Conservation (phyloP, 1,140 invertebrate genomes). For the Mylabris phalerata region DNA sequence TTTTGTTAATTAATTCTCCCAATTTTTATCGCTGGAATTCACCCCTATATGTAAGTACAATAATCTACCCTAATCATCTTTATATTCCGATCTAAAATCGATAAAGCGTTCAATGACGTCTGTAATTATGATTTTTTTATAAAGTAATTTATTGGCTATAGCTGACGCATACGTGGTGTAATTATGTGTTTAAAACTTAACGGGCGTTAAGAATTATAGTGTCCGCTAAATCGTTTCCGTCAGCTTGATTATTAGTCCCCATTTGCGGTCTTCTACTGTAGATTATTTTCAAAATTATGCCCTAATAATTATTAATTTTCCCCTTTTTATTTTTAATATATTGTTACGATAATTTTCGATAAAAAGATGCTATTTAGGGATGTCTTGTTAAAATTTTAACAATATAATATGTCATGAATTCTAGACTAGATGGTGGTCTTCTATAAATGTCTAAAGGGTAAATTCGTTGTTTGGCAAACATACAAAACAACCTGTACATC, state of each 20-base stretch:
- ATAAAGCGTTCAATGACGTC: constrained; percentile 3
- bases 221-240: constrained; percentile 8
- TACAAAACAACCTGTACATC: too few species aligned
- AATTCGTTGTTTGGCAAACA: too few species aligned
- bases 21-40: not conserved
- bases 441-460: too few species aligned
- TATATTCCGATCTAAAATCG: not conserved
- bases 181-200: constrained; percentile 8
- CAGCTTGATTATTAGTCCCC: constrained; percentile 9
- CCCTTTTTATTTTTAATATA: too few species aligned
- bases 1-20: too few species aligned
- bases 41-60: not conserved
- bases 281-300: constrained; percentile 7
- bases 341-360: too few species aligned
- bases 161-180: constrained; percentile 1
- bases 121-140: constrained; percentile 8
- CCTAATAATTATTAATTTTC: not conserved
- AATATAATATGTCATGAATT: too few species aligned
- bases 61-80: constrained; percentile 1
- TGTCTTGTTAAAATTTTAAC: too few species aligned
- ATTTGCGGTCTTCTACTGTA: constrained; percentile 1
- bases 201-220: constrained; percentile 3
- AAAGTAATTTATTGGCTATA: not conserved
- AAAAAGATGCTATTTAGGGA: too few species aligned
- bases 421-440: too few species aligned